phyloP scores from a whole-genome alignment of 2,888 invertebrate species.

The Lamellibrachia columna region DNA sequence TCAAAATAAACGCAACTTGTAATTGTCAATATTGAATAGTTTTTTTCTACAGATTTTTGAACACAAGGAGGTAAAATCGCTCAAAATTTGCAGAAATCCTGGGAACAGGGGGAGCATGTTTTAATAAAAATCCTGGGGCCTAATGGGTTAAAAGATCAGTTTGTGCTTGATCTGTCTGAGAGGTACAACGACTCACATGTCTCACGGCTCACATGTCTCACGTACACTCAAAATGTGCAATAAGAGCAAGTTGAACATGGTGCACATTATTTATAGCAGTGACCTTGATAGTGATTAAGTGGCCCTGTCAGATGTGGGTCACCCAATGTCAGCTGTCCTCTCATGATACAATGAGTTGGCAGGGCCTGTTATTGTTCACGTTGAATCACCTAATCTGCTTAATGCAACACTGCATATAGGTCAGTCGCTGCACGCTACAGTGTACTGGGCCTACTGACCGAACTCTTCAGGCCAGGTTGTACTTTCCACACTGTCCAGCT shows the following conservation, averaged over 20 bases:
- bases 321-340: background rate
- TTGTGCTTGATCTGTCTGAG: background rate
- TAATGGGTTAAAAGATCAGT: background rate
- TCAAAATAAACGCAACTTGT: no score
- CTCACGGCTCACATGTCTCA: no score
- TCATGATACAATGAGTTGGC: background rate
- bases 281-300: slow-evolving; percentile 7
- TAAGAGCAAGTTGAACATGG: background rate
- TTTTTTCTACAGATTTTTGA: no score
- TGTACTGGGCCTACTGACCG: background rate
- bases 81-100: no score
- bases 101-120: no score
- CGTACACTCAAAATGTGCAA: background rate
- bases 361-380: background rate
- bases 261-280: background rate
- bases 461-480: background rate
- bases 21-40: no score
- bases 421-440: background rate
- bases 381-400: background rate
- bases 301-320: background rate
- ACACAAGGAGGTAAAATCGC: no score
- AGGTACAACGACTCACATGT: background rate
- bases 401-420: slow-evolving; percentile 16
- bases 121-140: no score
- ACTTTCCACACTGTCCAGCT: background rate